Evolutionary conservation across 2,113 vertebrate species (phyloP).

Genomic region (Ptyas mucosa): DNA sequence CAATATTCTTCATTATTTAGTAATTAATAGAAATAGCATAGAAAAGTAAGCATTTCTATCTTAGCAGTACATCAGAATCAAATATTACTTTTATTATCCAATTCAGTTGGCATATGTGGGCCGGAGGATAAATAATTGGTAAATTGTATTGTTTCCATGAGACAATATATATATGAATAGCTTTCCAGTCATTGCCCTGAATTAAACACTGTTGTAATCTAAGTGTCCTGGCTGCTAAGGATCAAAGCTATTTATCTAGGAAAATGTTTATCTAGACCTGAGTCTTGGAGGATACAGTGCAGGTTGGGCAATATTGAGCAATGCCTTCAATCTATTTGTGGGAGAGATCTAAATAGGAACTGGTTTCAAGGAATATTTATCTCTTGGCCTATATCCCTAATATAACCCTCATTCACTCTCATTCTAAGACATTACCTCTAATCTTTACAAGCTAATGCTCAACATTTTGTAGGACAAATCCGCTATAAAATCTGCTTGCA

Average conservation of each 20-base stretch:
- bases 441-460: background rate
- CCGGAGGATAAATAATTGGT: background rate
- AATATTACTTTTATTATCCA: background rate
- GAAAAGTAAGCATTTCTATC: background rate
- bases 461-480: background rate
- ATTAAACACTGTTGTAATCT: background rate
- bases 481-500: background rate
- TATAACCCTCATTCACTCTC: background rate
- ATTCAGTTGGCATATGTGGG: no score
- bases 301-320: background rate
- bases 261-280: background rate
- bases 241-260: background rate
- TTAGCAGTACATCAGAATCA: background rate
- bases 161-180: background rate
- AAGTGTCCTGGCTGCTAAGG: background rate
- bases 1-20: background rate
- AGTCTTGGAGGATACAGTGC: background rate
- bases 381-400: background rate
- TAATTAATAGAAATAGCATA: background rate
- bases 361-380: background rate
- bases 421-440: background rate
- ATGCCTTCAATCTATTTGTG: background rate
- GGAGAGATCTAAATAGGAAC: background rate
- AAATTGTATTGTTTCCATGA: background rate
- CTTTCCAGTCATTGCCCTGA: background rate